Percentiles rank a stretch among this genome's conserved stretches.
Conservation (phyloP, 2,113 vertebrate species). For the crab-eating macaque (Macaca fascicularis) region DNA sequence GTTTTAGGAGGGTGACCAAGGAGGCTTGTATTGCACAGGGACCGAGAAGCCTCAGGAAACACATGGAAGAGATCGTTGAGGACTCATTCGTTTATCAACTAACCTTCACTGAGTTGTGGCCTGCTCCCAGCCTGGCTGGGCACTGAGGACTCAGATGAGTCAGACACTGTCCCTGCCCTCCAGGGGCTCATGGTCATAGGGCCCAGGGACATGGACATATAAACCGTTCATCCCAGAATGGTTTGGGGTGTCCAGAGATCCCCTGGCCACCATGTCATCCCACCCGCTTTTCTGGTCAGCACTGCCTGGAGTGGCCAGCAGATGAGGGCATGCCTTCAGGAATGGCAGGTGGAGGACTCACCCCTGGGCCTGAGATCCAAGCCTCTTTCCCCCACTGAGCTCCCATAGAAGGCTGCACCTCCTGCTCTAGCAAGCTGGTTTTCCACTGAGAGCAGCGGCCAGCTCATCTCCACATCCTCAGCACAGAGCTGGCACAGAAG, state of each 20-base stretch:
- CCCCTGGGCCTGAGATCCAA: background rate
- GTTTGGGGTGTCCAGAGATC: background rate
- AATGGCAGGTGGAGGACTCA: background rate
- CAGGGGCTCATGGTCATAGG: background rate
- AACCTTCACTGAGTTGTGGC: background rate
- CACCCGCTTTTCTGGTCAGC: background rate
- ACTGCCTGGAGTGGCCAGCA: background rate
- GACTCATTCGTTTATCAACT: background rate
- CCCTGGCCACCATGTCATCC: background rate
- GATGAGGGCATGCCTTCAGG: background rate
- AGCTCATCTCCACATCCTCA: background rate
- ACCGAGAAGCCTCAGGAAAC: background rate
- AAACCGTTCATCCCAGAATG: background rate
- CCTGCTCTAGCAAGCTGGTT: background rate
- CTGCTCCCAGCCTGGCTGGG: background rate
- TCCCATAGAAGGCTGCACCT: fast-evolving
- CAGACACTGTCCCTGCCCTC: background rate
- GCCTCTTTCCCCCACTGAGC: background rate
- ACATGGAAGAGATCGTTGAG: background rate
- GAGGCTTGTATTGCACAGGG: background rate
- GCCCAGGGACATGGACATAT: background rate
- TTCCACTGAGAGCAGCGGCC: background rate
- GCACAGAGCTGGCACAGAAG: background rate
- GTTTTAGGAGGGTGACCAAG: background rate
- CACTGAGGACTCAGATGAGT: background rate